A percentile compares a stretch with the other conserved stretches of the same genome.
Evolutionary conservation across 2,888 invertebrate genomes (phyloP).

Genomic region (Melitaea athalia): DNA sequence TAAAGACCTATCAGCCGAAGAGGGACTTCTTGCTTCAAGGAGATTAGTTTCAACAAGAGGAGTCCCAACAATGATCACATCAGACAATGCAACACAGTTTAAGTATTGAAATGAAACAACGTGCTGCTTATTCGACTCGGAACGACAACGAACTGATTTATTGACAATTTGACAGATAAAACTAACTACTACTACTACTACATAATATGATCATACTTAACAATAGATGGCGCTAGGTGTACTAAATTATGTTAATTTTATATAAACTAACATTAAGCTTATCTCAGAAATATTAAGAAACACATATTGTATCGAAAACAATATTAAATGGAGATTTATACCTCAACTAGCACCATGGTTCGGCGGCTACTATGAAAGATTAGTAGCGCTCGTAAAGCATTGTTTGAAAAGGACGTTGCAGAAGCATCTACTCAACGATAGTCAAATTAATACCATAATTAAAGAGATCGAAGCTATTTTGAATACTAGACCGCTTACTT

Average conservation of each 20-base stretch:
- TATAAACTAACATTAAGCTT: too few relatives aligned
- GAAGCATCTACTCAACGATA: slow-evolving; percentile 26
- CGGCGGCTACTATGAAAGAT: slow-evolving; percentile 34
- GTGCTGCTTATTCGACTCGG: too few relatives aligned
- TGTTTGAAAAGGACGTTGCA: slow-evolving; percentile 28
- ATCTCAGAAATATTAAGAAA: slow-evolving; percentile 24
- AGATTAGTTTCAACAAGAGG: slow-evolving; percentile 35
- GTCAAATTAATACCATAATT: slow-evolving; percentile 28
- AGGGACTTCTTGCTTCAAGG: slow-evolving; percentile 40
- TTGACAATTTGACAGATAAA: too few relatives aligned
- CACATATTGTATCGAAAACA: slow-evolving; percentile 23
- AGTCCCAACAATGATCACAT: slow-evolving; percentile 29
- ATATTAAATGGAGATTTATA: slow-evolving; percentile 25
- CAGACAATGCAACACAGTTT: slow-evolving; percentile 41
- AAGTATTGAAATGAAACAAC: too few relatives aligned
- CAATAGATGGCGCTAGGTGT: too few relatives aligned
- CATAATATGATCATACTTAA: too few relatives aligned
- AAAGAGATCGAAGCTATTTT: slow-evolving; percentile 32
- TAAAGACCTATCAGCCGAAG: slow-evolving; percentile 1
- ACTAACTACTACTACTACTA: too few relatives aligned
- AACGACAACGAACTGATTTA: too few relatives aligned
- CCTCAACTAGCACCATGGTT: slow-evolving; percentile 33
- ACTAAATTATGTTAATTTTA: too few relatives aligned
- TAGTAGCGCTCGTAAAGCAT: slow-evolving; percentile 28
- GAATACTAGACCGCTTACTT: slow-evolving; percentile 27